phyloP scores from a whole-genome alignment of 23 tunicate species.

The Corella eumyota region DNA sequence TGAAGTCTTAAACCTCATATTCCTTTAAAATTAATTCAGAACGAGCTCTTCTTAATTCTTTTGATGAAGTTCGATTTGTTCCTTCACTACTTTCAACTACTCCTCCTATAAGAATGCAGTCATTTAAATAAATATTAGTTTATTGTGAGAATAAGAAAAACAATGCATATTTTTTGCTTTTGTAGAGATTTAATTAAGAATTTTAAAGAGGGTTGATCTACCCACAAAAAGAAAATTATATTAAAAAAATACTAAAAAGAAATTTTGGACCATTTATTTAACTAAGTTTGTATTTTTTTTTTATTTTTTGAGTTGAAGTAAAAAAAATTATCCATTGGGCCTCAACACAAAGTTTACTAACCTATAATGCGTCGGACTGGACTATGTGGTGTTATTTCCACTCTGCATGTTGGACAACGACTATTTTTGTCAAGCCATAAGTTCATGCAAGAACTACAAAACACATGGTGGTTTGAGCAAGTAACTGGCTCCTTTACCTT shows the following conservation, averaged over 20 bases:
- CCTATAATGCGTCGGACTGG: conserved; percentile 66
- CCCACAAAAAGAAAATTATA: no score
- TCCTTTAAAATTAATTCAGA: conserved; percentile 48
- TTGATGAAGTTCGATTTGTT: conserved; percentile 9
- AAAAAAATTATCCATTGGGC: no score
- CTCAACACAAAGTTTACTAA: no score
- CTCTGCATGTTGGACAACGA: conserved; percentile 70
- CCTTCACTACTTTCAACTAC: conserved; percentile 4
- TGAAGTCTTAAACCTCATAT: conserved; percentile 48
- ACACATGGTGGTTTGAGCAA: conserved; percentile 77
- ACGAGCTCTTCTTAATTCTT: conserved; percentile 40
- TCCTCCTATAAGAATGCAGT: conserved; percentile 26
- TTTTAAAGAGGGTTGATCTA: no score
- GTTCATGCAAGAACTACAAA: conserved; percentile 78
- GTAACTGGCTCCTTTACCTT: conserved; percentile 73
- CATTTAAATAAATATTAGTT: no score
- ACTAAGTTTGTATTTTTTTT: no score
- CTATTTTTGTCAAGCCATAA: conserved; percentile 76
- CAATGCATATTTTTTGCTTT: no score
- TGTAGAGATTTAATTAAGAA: no score
- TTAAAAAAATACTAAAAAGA: no score
- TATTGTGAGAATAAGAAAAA: no score
- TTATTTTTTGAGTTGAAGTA: no score
- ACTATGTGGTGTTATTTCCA: conserved; percentile 65
- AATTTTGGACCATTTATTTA: no score